Conservation (phyloP, 2,797 vertebrate species). For the Halcyon chelicuti region DNA sequence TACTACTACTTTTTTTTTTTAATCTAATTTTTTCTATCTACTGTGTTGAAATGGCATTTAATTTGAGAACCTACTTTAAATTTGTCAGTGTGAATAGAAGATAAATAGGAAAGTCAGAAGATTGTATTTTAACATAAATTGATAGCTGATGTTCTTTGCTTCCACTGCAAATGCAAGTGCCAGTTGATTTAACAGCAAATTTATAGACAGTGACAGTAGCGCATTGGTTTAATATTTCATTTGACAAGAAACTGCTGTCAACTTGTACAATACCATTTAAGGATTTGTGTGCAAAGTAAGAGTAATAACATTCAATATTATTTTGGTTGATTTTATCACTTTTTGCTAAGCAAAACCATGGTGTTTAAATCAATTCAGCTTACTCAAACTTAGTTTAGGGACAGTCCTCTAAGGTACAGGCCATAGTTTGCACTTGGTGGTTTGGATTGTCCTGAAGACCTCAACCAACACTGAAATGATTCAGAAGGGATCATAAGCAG, state of each 20-base stretch:
- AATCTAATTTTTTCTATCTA: background rate
- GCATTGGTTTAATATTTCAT: background rate
- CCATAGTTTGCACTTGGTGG: background rate
- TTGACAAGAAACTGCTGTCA: background rate
- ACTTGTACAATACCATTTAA: background rate
- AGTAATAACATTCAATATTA: background rate
- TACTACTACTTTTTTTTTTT: background rate
- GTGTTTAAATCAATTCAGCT: background rate
- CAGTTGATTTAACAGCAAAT: background rate
- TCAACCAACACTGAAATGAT: background rate
- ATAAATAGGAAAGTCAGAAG: background rate
- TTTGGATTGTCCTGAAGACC: background rate
- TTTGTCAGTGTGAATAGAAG: background rate
- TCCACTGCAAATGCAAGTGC: background rate
- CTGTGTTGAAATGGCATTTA: background rate
- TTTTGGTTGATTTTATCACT: background rate
- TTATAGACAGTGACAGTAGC: background rate
- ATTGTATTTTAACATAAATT: background rate
- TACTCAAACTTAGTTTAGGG: background rate
- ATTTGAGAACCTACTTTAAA: background rate
- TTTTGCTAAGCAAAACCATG: background rate
- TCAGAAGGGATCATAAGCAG: background rate
- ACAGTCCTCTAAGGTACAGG: background rate
- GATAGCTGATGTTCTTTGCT: background rate
- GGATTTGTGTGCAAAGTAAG: background rate